Base-by-base conservation (phyloP, 2,888 invertebrate genomes). In the Salpingus planirostris region DNA sequence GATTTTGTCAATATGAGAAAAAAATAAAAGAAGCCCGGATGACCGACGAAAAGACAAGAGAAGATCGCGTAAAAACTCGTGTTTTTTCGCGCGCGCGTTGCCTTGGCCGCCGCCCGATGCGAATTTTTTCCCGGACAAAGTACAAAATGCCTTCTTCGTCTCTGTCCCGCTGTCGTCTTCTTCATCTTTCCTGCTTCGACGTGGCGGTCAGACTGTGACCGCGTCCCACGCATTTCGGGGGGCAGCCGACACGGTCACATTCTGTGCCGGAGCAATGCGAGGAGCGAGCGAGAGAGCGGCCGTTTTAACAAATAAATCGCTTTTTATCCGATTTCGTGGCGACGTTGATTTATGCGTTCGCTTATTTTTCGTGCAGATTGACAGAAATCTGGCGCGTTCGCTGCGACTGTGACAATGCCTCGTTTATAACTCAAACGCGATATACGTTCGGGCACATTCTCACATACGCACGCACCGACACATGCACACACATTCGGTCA, bases 351-450 rank as follows among this genome's bases (percentile, higher is more conserved):
- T 62, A 62, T 61, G 57, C 49, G 49, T 49, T 46, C 37, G 42
- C 42, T 49, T 46, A 37, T 41, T 41, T 46, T 40, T 38, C 33
- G 38, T 37, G 40, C 37, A 54, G 59, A 61, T 61, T 60, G 61
- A 61, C 61, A 56, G 59, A 60, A 60, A 60, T 58, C 57, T 53
- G 52, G 55, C 49, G 54, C n/a, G n/a, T n/a, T n/a, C n/a, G n/a
- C 47, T 49, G 42, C 50, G 50, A 51, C 50, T 51, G 52, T 55
- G 55, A 57, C 51, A 49, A 46, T 49, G 45, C 46, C 47, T 49
- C 56, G 50, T 58, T 56, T 55, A 52, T 54, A 52, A 55, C 55
- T 55, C 54, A 53, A 54, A 50, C 46, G 23, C 32, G 36, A 38
- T 37, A 45, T 53, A 57, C n/a, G n/a, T n/a, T n/a, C n/a, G n/a